Percentiles rank a stretch among this genome's conserved stretches.
Evolutionary conservation across 2,888 invertebrate genomes (phyloP).

Genomic region (Atethmia centrago): DNA sequence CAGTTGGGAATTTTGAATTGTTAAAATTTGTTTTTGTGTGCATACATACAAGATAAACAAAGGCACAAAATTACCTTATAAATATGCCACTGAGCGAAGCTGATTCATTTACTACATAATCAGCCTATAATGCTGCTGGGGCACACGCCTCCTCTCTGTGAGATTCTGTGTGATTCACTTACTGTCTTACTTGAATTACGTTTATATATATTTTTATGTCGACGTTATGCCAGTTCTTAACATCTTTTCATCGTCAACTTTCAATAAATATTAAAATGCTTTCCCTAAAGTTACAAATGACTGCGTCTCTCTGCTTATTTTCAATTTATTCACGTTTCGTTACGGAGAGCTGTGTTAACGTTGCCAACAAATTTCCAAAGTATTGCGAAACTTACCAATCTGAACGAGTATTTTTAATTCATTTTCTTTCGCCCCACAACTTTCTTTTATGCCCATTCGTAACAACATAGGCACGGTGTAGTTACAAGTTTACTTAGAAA

Average conservation of each 20-base stretch:
- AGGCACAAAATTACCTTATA: constrained; percentile 31
- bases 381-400: constrained; percentile 77
- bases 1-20: constrained; percentile 61
- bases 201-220: constrained; percentile 44
- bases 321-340: constrained; percentile 78
- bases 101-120: constrained; percentile 56
- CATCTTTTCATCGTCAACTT: constrained; percentile 61
- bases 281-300: constrained; percentile 70
- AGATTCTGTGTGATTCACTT: too few species aligned
- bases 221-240: constrained; percentile 50
- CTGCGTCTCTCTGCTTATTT: constrained; percentile 73
- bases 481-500: constrained; percentile 58
- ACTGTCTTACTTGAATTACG: constrained; percentile 44
- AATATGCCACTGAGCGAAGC: constrained; percentile 35
- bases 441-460: constrained; percentile 64
- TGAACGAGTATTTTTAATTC: constrained; percentile 74
- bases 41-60: constrained; percentile 42
- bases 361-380: constrained; percentile 76
- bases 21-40: constrained; percentile 60
- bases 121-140: too few species aligned
- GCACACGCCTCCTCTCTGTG: too few species aligned
- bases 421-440: constrained; percentile 68
- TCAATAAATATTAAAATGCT: constrained; percentile 68
- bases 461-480: constrained; percentile 56
- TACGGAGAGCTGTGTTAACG: constrained; percentile 75